Evolutionary conservation across 2,797 vertebrate species (phyloP).

Genomic region (Tolypeutes matacus): DNA sequence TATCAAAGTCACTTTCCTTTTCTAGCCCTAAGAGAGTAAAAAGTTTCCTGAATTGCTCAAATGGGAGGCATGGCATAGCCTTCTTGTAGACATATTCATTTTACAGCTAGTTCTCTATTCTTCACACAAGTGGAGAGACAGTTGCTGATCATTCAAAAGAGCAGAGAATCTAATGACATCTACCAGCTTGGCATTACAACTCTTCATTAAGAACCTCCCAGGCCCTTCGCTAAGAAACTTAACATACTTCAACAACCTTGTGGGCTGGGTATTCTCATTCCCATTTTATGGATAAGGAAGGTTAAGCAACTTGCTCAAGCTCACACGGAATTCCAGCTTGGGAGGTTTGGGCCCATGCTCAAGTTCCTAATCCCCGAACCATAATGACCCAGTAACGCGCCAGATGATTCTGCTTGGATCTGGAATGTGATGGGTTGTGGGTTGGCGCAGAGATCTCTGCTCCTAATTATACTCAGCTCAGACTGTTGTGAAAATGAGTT

Average conservation of each 20-base stretch:
- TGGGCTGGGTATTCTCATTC: background rate
- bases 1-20: accelerated
- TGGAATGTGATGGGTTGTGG: background rate
- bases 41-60: background rate
- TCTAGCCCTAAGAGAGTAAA: background rate
- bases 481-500: background rate
- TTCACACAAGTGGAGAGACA: background rate
- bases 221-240: background rate
- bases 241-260: accelerated
- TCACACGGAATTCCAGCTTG: background rate
- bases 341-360: background rate
- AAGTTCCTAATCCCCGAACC: background rate
- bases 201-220: background rate
- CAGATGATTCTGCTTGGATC: slow-evolving; percentile 1
- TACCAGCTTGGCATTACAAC: background rate
- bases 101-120: background rate
- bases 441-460: background rate
- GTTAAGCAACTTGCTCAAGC: background rate
- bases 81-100: background rate
- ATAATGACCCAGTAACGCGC: background rate
- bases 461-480: background rate
- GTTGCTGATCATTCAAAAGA: background rate
- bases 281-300: background rate
- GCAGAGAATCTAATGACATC: background rate
- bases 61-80: background rate